Evolutionary conservation across 2,113 vertebrate species (phyloP), one percentile per base, ranked within the genome.

Genomic region (Mastomys natalensis): DNA sequence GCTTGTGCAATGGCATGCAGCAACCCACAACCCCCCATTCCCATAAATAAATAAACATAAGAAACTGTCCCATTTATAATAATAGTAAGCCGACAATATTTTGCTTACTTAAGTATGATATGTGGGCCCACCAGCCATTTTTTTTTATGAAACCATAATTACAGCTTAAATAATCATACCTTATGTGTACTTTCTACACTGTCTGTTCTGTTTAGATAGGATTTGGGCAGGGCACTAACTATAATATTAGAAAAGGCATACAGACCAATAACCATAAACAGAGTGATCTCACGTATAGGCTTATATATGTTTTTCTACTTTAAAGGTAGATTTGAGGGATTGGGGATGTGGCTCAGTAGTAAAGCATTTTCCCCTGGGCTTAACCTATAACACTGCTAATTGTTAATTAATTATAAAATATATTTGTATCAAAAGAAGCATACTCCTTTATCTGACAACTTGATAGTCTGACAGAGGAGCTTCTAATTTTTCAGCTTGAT

Each of bases 341-440:
- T 68, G 9, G 34, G 34, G 74, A 26, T 78, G 24, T 53, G 64
- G 34, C 45, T 68, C 76, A 53, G 9, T 13, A 43, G 34, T 55
- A 68, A n/a, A 80, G 5, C 34, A 21, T 24, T 1, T 2, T 53
- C 34, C 5, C 76, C 45, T 40, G 34, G 43, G 11, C 34, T 78
- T 16, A 74, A 66, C 3, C 4, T 26, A 60, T 66, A 66, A 7
- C 29, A 78, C 2, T 45, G 10, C 34, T 37, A 90, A 51, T n/a
- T 68, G 40, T n/a, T 68, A 40, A 80, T 60, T 70, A 94, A 96
- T 51, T 21, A 53, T 37, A 88, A 66, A 64, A 16, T 77, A 92
- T n/a, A n/a, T 34, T 43, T 93, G 88, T 78, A 58, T 55, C 58
- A 82, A 74, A 97, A 89, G 55, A 94, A 92, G 77, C 55, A 73